Conservation (phyloP, 2,113 vertebrate genomes). For the Ptilonorhynchus violaceus region DNA sequence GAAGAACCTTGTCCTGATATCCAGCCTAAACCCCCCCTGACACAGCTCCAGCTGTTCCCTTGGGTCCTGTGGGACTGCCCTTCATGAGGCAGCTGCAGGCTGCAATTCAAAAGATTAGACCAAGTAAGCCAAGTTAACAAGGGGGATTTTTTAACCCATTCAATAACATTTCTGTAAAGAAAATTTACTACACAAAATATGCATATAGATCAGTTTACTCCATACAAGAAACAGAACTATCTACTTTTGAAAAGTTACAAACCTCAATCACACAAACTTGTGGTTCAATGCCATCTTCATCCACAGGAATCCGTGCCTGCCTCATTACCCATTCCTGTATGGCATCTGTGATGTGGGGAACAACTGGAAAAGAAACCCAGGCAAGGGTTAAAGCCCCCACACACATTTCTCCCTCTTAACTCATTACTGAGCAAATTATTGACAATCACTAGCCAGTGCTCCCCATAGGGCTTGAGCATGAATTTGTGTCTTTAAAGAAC, state of each 20-base stretch:
- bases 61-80: not conserved
- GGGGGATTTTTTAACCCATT: not conserved
- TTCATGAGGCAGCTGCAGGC: not conserved
- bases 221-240: not conserved
- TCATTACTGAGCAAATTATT: not conserved
- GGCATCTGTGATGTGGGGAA: constrained; percentile 97
- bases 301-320: constrained; percentile 89
- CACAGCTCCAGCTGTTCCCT: not conserved
- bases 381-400: not conserved
- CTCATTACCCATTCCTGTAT: constrained; percentile 97
- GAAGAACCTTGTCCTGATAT: not conserved
- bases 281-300: constrained; percentile 88
- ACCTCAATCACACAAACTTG: constrained; percentile 98
- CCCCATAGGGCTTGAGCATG: not conserved
- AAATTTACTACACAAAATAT: not conserved
- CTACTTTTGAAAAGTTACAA: not conserved
- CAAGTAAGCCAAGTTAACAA: not conserved
- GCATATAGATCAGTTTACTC: not conserved
- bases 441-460: not conserved
- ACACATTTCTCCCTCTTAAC: not conserved
- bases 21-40: not conserved
- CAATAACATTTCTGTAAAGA: not conserved
- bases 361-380: constrained; percentile 75
- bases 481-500: not conserved
- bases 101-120: not conserved